These are phyloP conservation scores for Dermochelys coriacea DNA, from an alignment of 2,797 vertebrate species.

Conservation along the genomic window DNA sequence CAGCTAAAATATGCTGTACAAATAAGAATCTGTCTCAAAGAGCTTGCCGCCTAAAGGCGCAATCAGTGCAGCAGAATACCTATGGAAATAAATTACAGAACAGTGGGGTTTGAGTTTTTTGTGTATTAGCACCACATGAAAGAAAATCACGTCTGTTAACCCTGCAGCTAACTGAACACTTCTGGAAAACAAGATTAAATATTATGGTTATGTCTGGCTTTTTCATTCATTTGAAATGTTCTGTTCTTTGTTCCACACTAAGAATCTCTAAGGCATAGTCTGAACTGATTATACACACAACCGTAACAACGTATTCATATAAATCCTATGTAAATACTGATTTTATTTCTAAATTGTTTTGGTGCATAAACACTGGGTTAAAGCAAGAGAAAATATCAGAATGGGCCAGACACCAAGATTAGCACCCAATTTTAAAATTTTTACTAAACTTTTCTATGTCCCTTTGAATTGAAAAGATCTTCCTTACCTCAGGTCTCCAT, in stretches of 20 bases:
- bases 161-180: not conserved
- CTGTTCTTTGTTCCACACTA: slow-evolving; percentile 29
- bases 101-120: not conserved
- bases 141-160: not conserved
- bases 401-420: slow-evolving; percentile 2
- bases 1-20: not conserved
- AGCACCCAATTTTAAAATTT: not conserved
- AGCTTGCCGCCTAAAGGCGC: not conserved
- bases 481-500: not conserved
- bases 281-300: slow-evolving; percentile 11
- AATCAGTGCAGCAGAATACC: not conserved
- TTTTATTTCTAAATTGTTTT: slow-evolving; percentile 31
- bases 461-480: not conserved
- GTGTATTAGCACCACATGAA: not conserved
- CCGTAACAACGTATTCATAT: not conserved
- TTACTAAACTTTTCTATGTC: not conserved
- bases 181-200: not conserved
- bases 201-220: not conserved
- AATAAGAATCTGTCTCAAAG: not conserved
- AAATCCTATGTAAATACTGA: not conserved
- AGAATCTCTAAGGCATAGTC: not conserved
- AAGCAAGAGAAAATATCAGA: slow-evolving; percentile 49
- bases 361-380: slow-evolving; percentile 27
- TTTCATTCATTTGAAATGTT: not conserved
- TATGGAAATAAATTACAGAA: not conserved